Evolutionary conservation across 2,797 vertebrate genomes (phyloP).

Genomic region (Pseudopleuronectes americanus): DNA sequence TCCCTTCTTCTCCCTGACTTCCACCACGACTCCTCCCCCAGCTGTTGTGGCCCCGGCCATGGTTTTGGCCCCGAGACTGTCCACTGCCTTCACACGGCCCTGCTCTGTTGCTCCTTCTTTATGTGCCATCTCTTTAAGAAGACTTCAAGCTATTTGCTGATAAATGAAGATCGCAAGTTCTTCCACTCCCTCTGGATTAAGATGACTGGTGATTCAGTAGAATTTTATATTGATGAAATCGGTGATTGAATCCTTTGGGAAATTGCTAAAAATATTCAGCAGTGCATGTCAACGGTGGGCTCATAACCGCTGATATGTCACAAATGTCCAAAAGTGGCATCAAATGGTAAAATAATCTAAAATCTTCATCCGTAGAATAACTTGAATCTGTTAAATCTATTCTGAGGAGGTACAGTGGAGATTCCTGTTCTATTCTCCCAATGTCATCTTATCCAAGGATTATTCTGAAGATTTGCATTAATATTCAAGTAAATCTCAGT

Average conservation of each 20-base stretch:
- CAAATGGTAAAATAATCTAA: background rate
- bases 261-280: slow-evolving; percentile 15
- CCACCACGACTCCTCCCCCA: slow-evolving; percentile 92
- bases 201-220: background rate
- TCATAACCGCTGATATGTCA: background rate
- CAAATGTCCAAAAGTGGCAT: background rate
- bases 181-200: background rate
- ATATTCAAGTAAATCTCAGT: slow-evolving; percentile 3
- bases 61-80: slow-evolving; percentile 65
- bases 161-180: background rate
- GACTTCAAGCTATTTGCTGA: background rate
- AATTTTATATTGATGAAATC: background rate
- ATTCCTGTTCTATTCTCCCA: too few species aligned
- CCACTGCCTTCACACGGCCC: slow-evolving; percentile 50
- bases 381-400: background rate
- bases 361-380: background rate
- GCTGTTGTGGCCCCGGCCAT: slow-evolving; percentile 47
- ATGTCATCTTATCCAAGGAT: background rate
- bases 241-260: background rate
- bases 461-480: slow-evolving; percentile 7
- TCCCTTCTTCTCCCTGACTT: slow-evolving; percentile 97
- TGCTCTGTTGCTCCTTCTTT: slow-evolving; percentile 65
- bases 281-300: slow-evolving; percentile 6
- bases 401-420: background rate
- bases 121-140: slow-evolving; percentile 64